Evolutionary conservation across 2,113 vertebrate genomes (phyloP).

Genomic region (Machaerirhynchus nigripectus): DNA sequence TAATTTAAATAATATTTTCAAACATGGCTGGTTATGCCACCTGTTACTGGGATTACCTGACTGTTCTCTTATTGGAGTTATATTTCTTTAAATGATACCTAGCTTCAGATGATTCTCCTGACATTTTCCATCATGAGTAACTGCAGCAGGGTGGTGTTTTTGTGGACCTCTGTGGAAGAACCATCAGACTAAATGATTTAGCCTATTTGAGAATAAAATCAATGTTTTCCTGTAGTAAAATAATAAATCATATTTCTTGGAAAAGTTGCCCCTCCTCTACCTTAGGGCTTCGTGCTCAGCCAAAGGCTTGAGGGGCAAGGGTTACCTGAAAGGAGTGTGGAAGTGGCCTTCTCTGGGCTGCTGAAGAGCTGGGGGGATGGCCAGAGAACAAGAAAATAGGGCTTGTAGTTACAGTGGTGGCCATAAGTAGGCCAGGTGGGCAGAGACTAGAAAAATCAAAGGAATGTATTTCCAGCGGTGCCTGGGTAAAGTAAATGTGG

Average conservation of each 20-base stretch:
- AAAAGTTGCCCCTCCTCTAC: neutral
- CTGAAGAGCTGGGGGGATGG: neutral
- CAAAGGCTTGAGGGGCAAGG: neutral
- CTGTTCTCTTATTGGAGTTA: neutral
- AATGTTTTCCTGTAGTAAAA: neutral
- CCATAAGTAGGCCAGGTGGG: neutral
- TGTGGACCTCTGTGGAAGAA: neutral
- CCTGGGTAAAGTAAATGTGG: neutral
- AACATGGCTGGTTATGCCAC: neutral
- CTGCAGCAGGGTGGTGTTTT: neutral
- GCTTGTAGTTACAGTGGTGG: neutral
- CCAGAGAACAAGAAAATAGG: neutral
- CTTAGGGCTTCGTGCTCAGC: rapidly evolving
- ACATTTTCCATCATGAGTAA: neutral
- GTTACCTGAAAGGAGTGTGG: neutral
- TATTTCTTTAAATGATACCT: neutral
- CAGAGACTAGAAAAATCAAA: neutral
- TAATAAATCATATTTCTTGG: neutral
- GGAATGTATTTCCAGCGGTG: neutral
- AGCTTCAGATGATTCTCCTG: neutral
- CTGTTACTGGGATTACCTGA: neutral
- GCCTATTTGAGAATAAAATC: neutral
- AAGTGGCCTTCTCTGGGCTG: neutral
- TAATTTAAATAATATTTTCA: neutral
- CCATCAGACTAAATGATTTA: neutral